These are phyloP conservation scores for Drosophila navojoa DNA, from an alignment of 1,140 invertebrate species.

Conservation along the genomic window DNA sequence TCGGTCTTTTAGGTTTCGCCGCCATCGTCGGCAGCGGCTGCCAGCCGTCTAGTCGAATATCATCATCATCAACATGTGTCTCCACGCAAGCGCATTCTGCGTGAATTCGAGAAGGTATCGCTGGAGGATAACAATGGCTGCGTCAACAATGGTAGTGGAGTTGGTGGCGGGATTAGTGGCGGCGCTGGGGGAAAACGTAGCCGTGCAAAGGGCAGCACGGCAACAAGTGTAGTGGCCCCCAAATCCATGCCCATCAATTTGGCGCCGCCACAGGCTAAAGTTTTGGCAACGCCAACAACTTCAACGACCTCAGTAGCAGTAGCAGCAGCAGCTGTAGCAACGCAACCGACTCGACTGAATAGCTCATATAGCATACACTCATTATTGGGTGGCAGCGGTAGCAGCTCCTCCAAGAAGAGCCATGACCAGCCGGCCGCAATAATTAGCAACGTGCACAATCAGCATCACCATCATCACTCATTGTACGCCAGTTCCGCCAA, in stretches of 20 bases:
- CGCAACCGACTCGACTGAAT: constrained; percentile 74
- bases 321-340: constrained; percentile 39
- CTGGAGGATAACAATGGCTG: constrained; percentile 86
- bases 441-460: constrained; percentile 68
- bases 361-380: constrained; percentile 92
- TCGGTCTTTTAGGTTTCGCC: constrained; percentile 57
- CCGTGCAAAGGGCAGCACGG: constrained; percentile 77
- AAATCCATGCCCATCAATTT: constrained; percentile 60
- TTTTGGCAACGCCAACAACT: constrained; percentile 35
- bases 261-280: constrained; percentile 58
- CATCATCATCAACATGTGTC: constrained; percentile 86
- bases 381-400: constrained; percentile 86
- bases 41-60: constrained; percentile 81
- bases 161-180: constrained; percentile 61
- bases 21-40: constrained; percentile 63
- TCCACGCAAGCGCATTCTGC: constrained; percentile 89
- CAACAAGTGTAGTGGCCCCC: constrained; percentile 30
- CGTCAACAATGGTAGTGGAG: constrained; percentile 55
- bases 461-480: constrained; percentile 28
- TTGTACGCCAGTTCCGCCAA: constrained; percentile 53
- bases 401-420: constrained; percentile 54
- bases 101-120: constrained; percentile 89
- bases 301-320: constrained; percentile 26
- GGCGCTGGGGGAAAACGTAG: constrained; percentile 84
- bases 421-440: constrained; percentile 66